Percentiles rank a stretch among this genome's conserved stretches.
These are phyloP conservation scores for Phaethon lepturus DNA, from an alignment of 2,113 vertebrate species.

Conservation along the genomic window DNA sequence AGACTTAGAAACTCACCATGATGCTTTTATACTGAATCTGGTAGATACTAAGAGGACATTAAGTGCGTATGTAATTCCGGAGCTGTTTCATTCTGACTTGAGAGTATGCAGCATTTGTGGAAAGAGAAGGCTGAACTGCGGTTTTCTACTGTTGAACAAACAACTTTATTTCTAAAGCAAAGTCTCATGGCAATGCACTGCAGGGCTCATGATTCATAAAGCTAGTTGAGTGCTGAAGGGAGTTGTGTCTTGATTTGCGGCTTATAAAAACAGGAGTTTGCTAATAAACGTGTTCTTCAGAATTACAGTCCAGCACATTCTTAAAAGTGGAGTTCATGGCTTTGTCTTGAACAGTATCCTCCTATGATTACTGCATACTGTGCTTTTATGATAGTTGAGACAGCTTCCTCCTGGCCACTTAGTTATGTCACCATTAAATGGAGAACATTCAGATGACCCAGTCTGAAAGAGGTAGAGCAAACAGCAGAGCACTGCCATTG, in stretches of 20 bases:
- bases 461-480: background rate
- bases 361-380: background rate
- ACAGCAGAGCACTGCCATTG: background rate
- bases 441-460: background rate
- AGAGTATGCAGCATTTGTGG: background rate
- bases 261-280: constrained; percentile 10
- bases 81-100: background rate
- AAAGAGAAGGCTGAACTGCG: background rate
- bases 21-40: background rate
- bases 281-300: constrained; percentile 9
- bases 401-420: background rate
- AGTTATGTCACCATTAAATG: background rate
- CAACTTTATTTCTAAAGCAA: background rate
- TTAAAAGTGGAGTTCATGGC: background rate
- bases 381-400: constrained; percentile 6
- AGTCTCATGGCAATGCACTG: background rate
- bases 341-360: constrained; percentile 6
- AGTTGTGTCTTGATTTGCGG: background rate
- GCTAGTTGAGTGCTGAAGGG: background rate
- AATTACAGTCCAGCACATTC: constrained; percentile 13
- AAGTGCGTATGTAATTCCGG: background rate
- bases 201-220: background rate
- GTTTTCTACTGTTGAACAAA: background rate
- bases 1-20: background rate
- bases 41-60: background rate